A percentile compares a stretch with the other conserved stretches of the same genome.
phyloP scores from a whole-genome alignment of 1,140 invertebrate species.

The Drosophila lacteicornis region DNA sequence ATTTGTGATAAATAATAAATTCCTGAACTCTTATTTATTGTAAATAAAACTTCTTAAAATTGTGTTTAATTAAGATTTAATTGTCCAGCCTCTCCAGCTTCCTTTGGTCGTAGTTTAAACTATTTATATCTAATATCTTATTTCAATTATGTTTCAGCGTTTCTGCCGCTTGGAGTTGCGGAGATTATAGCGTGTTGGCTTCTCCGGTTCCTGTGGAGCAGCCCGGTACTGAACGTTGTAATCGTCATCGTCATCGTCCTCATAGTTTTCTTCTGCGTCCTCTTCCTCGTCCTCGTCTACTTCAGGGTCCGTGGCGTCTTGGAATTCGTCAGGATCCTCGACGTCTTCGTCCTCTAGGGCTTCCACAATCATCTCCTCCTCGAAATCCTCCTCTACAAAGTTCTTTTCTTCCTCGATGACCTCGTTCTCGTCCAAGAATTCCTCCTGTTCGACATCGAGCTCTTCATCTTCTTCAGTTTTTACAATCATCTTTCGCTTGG shows the following conservation, averaged over 20 bases:
- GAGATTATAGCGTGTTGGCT: constrained; percentile 56
- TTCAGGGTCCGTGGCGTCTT: not conserved
- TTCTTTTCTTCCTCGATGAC: not conserved
- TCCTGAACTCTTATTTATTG: no score
- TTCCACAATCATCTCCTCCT: not conserved
- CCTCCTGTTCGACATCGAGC: not conserved
- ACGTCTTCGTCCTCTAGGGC: not conserved
- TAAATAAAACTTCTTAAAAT: not conserved
- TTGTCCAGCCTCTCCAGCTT: not conserved
- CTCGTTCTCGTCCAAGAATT: not conserved
- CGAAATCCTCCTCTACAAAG: not conserved
- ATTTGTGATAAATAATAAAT: not conserved
- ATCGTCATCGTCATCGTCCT: constrained; percentile 40
- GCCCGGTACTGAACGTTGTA: constrained; percentile 24
- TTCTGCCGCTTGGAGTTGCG: constrained; percentile 46
- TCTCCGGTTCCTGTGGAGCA: not conserved
- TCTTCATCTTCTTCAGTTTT: not conserved
- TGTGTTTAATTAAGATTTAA: not conserved
- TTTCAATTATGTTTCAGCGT: not conserved
- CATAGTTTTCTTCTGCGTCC: not conserved
- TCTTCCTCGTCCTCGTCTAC: not conserved
- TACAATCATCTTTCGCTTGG: not conserved
- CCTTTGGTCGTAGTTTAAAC: not conserved
- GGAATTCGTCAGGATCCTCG: not conserved
- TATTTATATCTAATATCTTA: not conserved